These are phyloP conservation scores for Semnornis frantzii DNA, from an alignment of 2,113 vertebrate species.

Conservation along the genomic window DNA sequence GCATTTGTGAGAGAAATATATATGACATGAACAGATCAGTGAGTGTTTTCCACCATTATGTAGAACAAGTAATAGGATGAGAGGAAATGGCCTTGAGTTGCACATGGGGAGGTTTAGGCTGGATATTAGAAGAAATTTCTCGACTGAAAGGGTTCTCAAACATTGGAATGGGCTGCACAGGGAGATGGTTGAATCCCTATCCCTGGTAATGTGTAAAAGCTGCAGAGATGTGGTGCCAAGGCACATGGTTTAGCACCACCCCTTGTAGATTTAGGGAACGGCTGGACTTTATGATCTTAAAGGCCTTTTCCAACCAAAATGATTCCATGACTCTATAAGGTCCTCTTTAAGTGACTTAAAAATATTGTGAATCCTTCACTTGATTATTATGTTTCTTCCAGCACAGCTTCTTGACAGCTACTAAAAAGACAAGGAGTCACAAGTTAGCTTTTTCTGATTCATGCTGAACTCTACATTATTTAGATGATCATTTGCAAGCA, in stretches of 20 bases:
- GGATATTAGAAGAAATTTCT: too few species aligned
- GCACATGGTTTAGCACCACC: too few species aligned
- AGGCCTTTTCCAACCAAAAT: too few species aligned
- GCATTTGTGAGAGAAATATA: constrained; percentile 25
- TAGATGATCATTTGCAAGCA: constrained; percentile 57
- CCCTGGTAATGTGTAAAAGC: too few species aligned
- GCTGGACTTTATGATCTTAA: too few species aligned
- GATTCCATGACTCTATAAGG: background rate
- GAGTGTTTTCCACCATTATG: constrained; percentile 16
- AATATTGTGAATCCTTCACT: constrained; percentile 47
- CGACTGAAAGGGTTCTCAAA: too few species aligned
- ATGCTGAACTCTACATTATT: constrained; percentile 59
- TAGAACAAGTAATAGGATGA: background rate
- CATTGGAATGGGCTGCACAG: too few species aligned
- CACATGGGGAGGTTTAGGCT: too few species aligned
- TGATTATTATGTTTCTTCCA: constrained; percentile 29
- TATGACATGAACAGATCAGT: constrained; percentile 67
- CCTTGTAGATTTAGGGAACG: too few species aligned
- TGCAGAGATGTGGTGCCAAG: too few species aligned
- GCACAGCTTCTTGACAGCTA: constrained; percentile 56
- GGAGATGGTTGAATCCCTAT: too few species aligned
- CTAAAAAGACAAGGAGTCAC: constrained; percentile 70
- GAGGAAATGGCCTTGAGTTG: too few species aligned
- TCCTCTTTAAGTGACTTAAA: constrained; percentile 60
- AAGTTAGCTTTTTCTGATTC: constrained; percentile 64